Evolutionary conservation across 2,888 invertebrate genomes (phyloP).

Genomic region (Apodemia mormo): DNA sequence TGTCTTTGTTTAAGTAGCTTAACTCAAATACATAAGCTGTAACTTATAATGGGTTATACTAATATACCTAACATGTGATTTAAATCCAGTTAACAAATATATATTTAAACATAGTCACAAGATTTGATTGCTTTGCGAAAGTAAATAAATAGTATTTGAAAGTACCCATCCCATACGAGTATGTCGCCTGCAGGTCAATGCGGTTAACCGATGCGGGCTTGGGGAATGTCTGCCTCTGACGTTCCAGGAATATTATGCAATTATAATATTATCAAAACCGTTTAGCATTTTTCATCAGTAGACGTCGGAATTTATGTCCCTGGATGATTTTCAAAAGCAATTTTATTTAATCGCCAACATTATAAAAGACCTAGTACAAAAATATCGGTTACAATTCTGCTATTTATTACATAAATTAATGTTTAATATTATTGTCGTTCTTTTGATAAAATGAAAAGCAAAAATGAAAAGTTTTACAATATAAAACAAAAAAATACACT

Average conservation of each 20-base stretch:
- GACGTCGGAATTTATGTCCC: neutral
- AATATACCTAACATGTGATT: too few relatives aligned
- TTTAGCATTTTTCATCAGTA: neutral
- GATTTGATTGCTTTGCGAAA: neutral
- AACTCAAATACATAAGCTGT: too few relatives aligned
- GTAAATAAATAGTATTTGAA: neutral
- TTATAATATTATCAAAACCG: conserved; percentile 18
- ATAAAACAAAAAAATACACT: too few relatives aligned
- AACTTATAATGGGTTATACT: too few relatives aligned
- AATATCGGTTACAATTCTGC: too few relatives aligned
- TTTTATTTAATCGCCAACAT: neutral
- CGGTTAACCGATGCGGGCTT: conserved; percentile 69
- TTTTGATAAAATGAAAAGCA: too few relatives aligned
- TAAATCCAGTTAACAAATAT: neutral
- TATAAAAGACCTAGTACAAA: too few relatives aligned
- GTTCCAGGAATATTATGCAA: conserved; percentile 20
- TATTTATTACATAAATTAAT: too few relatives aligned
- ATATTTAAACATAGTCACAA: neutral
- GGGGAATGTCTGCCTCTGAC: conserved; percentile 46
- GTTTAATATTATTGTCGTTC: too few relatives aligned
- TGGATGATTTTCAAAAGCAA: neutral
- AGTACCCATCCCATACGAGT: neutral
- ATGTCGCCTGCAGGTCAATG: conserved; percentile 36
- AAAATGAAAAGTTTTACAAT: too few relatives aligned
- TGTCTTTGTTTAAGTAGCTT: too few relatives aligned